Percentiles rank a stretch among this genome's conserved stretches.
Evolutionary conservation across 2,888 invertebrate genomes (phyloP).

Genomic region (Nomada goodeniana): DNA sequence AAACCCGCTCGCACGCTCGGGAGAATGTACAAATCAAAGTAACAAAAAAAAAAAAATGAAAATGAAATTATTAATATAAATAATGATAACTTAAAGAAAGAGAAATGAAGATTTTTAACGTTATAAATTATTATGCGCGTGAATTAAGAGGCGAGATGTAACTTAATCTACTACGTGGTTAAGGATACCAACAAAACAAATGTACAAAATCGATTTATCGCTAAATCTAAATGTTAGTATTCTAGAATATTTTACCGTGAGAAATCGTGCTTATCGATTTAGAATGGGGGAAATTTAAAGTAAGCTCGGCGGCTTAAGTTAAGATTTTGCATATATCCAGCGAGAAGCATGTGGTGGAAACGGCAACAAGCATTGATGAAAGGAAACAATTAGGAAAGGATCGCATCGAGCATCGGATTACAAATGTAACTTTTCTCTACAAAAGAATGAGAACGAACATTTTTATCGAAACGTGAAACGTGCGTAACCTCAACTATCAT

Average conservation of each 20-base stretch:
- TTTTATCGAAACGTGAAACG: conserved; percentile 34
- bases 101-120: conserved; percentile 77
- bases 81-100: conserved; percentile 78
- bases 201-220: conserved; percentile 83
- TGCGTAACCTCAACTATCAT: conserved; percentile 37
- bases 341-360: conserved; percentile 22
- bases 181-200: conserved; percentile 79
- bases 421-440: conserved; percentile 35
- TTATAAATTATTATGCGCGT: conserved; percentile 82
- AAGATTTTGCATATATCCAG: conserved; percentile 59
- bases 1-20: conserved; percentile 79
- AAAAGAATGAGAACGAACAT: conserved; percentile 30
- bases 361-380: neutral
- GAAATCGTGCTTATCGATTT: conserved; percentile 61
- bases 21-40: conserved; percentile 83
- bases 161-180: conserved; percentile 70
- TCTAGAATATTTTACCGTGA: conserved; percentile 80
- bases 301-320: conserved; percentile 60
- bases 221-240: conserved; percentile 82
- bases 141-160: conserved; percentile 64
- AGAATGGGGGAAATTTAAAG: conserved; percentile 57
- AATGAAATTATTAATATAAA: conserved; percentile 82
- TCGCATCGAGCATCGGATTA: conserved; percentile 46
- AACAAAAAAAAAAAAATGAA: conserved; percentile 65
- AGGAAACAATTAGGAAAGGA: conserved; percentile 12